phyloP scores from a whole-genome alignment of 2,888 invertebrate species.

The Anaspis maculata region DNA sequence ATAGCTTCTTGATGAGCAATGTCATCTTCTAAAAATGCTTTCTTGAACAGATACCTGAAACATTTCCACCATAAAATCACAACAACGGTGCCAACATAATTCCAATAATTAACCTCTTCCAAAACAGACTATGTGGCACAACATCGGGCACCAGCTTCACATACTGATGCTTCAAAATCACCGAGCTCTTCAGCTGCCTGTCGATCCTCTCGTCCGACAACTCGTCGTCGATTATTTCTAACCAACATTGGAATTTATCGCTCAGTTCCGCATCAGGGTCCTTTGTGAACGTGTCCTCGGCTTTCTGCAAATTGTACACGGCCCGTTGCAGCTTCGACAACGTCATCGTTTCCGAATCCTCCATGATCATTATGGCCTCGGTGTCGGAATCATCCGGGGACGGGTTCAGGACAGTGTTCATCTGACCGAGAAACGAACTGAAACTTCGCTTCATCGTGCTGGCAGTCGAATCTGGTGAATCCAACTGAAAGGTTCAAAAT shows the following conservation, averaged over 20 bases:
- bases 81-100: no score
- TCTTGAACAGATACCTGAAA: slow-evolving; percentile 74
- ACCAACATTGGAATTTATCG: slow-evolving; percentile 52
- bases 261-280: slow-evolving; percentile 51
- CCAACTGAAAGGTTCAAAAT: slow-evolving; percentile 46
- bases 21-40: slow-evolving; percentile 67
- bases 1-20: slow-evolving; percentile 59
- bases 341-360: slow-evolving; percentile 57
- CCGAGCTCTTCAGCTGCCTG: slow-evolving; percentile 51
- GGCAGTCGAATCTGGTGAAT: slow-evolving; percentile 63
- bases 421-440: slow-evolving; percentile 62
- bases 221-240: slow-evolving; percentile 47
- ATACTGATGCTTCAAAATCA: slow-evolving; percentile 41
- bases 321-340: slow-evolving; percentile 58
- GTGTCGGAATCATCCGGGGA: slow-evolving; percentile 61
- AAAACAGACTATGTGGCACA: slow-evolving; percentile 67
- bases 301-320: slow-evolving; percentile 60
- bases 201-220: slow-evolving; percentile 52
- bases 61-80: slow-evolving; percentile 12
- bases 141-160: slow-evolving; percentile 59
- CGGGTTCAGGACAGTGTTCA: slow-evolving; percentile 61
- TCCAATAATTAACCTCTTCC: no score
- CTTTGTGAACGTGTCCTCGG: slow-evolving; percentile 64
- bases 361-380: slow-evolving; percentile 58
- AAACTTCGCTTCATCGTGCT: slow-evolving; percentile 64